Conservation (phyloP, 2,797 vertebrate genomes). For the Carduelis carduelis region DNA sequence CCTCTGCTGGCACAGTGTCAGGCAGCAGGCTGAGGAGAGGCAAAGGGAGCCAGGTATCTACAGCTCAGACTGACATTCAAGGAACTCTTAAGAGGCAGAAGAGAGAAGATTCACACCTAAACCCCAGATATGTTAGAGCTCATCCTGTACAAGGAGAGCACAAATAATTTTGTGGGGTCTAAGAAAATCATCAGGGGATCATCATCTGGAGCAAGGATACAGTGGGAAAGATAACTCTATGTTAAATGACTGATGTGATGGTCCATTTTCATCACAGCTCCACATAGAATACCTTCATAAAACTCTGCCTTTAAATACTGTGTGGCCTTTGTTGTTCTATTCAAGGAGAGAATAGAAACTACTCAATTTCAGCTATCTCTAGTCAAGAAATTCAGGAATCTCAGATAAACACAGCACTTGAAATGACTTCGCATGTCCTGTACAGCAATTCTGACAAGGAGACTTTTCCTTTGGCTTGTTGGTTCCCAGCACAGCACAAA, state of each 20-base stretch:
- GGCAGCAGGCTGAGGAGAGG: not conserved
- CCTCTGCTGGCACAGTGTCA: not conserved
- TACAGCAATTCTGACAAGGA: not conserved
- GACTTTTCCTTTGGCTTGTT: not conserved
- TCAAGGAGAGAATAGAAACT: not conserved
- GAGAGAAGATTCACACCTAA: not conserved
- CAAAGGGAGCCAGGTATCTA: rapidly evolving
- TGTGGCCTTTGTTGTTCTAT: not conserved
- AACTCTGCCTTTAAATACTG: not conserved
- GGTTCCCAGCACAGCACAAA: not conserved
- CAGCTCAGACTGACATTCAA: not conserved
- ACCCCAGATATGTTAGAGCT: not conserved
- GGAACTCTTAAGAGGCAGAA: not conserved
- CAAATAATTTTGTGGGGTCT: rapidly evolving
- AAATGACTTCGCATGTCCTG: not conserved
- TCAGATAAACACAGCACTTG: not conserved
- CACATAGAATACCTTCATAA: not conserved
- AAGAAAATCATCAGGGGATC: not conserved
- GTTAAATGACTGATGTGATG: not conserved
- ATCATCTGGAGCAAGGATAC: not conserved
- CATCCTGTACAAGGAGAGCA: not conserved
- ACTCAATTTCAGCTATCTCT: not conserved
- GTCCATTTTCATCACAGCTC: not conserved
- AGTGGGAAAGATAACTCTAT: not conserved
- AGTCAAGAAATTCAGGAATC: not conserved